Evolutionary conservation across 2,888 invertebrate species (phyloP).

Genomic region (Drosophila yooni): DNA sequence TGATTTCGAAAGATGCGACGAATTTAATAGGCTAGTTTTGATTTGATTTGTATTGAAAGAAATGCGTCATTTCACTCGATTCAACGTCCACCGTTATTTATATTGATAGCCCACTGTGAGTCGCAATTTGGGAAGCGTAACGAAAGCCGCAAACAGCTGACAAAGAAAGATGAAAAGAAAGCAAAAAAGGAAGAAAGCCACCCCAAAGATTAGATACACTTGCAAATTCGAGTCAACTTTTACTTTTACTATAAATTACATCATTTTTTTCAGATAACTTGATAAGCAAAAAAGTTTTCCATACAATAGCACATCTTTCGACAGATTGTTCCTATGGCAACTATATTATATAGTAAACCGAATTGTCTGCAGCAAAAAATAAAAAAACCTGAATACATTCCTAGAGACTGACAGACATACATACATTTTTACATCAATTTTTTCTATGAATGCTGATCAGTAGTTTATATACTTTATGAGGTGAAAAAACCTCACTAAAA

Average conservation of each 20-base stretch:
- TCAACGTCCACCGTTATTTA: constrained; percentile 28
- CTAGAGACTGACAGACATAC: background rate
- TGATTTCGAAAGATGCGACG: background rate
- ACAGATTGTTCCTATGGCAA: background rate
- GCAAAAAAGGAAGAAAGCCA: background rate
- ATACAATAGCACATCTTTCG: background rate
- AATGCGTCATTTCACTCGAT: constrained; percentile 27
- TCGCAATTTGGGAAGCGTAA: constrained; percentile 37
- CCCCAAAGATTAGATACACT: background rate
- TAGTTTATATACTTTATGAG: background rate
- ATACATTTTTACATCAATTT: background rate
- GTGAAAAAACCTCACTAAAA: background rate
- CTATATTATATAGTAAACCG: background rate
- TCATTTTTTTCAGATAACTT: background rate
- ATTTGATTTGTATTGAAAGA: constrained; percentile 2
- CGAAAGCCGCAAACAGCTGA: constrained; percentile 29
- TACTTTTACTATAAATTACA: background rate
- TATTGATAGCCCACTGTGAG: constrained; percentile 1
- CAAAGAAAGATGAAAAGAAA: constrained; percentile 11
- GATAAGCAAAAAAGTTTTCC: background rate
- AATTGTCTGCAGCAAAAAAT: background rate
- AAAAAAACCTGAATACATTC: background rate
- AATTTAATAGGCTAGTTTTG: background rate
- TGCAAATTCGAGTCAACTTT: background rate
- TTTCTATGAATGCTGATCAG: background rate